Percentiles rank a stretch among this genome's conserved stretches.
phyloP scores from a whole-genome alignment of 2,888 invertebrate species.

The Yponomeuta evonymella region DNA sequence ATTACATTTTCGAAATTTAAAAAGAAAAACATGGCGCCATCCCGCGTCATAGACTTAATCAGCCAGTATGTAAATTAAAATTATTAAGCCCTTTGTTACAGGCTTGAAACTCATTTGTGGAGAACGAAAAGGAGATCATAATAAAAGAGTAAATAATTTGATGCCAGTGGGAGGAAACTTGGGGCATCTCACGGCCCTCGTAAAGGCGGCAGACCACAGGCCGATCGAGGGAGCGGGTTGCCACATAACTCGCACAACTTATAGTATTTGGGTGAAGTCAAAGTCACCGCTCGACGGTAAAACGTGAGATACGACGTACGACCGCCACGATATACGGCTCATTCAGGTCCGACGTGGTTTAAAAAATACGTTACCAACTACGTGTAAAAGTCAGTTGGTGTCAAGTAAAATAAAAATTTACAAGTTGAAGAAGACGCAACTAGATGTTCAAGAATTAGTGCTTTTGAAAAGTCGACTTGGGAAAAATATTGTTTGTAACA shows the following conservation, averaged over 20 bases:
- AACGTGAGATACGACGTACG: slow-evolving; percentile 64
- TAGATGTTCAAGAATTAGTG: no score
- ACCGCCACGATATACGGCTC: slow-evolving; percentile 51
- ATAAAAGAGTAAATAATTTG: slow-evolving; percentile 1
- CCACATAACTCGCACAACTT: slow-evolving; percentile 67
- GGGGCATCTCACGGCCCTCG: not conserved
- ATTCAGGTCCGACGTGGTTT: slow-evolving; percentile 33
- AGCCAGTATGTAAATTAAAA: slow-evolving; percentile 4
- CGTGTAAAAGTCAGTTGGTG: no score
- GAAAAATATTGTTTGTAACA: no score
- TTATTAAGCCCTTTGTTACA: not conserved
- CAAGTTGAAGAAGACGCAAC: no score
- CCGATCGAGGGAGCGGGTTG: slow-evolving; percentile 29
- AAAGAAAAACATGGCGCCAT: not conserved
- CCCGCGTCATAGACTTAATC: not conserved
- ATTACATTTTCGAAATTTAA: slow-evolving; percentile 2
- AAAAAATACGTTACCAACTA: not conserved
- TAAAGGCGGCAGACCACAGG: slow-evolving; percentile 33
- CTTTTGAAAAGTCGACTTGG: no score
- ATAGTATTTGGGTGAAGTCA: slow-evolving; percentile 70
- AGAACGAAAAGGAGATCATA: not conserved
- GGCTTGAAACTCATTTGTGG: not conserved
- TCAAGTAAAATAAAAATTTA: no score
- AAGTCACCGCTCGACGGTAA: slow-evolving; percentile 68
- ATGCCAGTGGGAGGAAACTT: not conserved